These are phyloP conservation scores for Isoperla grammatica DNA, from an alignment of 2,888 invertebrate genomes.

Conservation along the genomic window DNA sequence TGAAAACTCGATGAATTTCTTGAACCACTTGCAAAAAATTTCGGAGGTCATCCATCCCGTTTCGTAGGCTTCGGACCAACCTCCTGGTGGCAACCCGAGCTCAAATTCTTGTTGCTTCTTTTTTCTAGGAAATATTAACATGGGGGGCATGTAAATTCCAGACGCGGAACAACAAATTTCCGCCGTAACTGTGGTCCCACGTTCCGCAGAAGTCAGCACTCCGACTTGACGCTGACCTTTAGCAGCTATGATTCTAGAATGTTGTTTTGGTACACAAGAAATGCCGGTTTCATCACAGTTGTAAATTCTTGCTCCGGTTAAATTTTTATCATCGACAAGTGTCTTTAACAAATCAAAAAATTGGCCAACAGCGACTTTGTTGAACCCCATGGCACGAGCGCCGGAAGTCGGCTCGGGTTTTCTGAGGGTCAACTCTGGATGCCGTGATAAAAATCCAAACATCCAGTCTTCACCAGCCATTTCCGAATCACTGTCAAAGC, in stretches of 20 bases:
- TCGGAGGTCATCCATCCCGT: conserved; percentile 27
- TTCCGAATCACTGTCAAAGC: background rate
- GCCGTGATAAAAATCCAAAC: background rate
- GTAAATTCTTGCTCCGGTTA: background rate
- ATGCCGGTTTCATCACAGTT: conserved; percentile 39
- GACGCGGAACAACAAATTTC: conserved; percentile 6
- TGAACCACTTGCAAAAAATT: too few relatives aligned
- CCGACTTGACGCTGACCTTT: conserved; percentile 5
- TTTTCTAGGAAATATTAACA: conserved; percentile 32
- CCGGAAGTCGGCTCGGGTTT: background rate
- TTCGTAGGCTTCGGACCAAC: conserved; percentile 35
- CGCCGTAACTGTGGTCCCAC: conserved; percentile 1
- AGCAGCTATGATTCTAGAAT: conserved; percentile 30
- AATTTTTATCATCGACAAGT: background rate
- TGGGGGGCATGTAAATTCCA: conserved; percentile 17
- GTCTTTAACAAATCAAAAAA: background rate
- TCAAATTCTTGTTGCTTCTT: conserved; percentile 36
- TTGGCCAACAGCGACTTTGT: background rate
- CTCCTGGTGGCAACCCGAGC: conserved; percentile 36
- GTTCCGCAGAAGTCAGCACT: conserved; percentile 13
- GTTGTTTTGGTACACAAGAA: conserved; percentile 35
- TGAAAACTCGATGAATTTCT: background rate
- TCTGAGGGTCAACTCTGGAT: conserved; percentile 2
- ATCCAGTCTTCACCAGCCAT: conserved; percentile 11
- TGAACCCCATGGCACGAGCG: conserved; percentile 3